Conservation (phyloP, 2,888 invertebrate species). For the Callimorpha dominula region DNA sequence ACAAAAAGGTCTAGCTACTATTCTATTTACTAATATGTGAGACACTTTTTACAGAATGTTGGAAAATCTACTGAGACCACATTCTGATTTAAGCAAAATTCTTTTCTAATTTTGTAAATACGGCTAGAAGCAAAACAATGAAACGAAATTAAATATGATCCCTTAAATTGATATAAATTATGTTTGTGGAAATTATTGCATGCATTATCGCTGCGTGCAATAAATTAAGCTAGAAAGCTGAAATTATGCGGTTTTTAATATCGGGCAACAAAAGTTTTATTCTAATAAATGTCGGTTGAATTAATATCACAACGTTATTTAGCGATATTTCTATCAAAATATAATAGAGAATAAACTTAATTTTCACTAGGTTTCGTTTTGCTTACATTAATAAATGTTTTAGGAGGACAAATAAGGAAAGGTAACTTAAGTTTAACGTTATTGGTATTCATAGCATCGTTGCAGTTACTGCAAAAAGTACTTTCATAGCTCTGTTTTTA, state of each 20-base stretch:
- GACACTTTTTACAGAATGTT: too few species aligned
- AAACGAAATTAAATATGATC: constrained; percentile 32
- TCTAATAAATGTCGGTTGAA: constrained; percentile 27
- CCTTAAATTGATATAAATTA: constrained; percentile 48
- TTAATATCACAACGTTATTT: constrained; percentile 1
- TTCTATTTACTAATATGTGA: too few species aligned
- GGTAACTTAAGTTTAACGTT: background rate
- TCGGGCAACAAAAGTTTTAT: constrained; percentile 45
- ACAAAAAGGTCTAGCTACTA: too few species aligned
- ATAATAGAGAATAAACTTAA: background rate
- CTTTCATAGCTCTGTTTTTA: background rate
- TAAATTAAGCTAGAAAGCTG: constrained; percentile 44
- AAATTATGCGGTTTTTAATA: constrained; percentile 44
- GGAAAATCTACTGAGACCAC: too few species aligned
- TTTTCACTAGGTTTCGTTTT: background rate
- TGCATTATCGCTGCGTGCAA: constrained; percentile 39
- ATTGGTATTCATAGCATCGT: background rate
- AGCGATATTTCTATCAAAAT: background rate
- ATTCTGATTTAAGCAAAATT: too few species aligned
- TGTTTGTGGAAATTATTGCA: constrained; percentile 38
- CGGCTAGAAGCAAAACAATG: background rate
- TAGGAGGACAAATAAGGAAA: background rate
- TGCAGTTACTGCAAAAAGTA: background rate
- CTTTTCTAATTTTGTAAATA: too few species aligned
- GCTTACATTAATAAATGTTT: background rate